Evolutionary conservation across 1,140 invertebrate genomes (phyloP).

Genomic region (Heliothis virescens): DNA sequence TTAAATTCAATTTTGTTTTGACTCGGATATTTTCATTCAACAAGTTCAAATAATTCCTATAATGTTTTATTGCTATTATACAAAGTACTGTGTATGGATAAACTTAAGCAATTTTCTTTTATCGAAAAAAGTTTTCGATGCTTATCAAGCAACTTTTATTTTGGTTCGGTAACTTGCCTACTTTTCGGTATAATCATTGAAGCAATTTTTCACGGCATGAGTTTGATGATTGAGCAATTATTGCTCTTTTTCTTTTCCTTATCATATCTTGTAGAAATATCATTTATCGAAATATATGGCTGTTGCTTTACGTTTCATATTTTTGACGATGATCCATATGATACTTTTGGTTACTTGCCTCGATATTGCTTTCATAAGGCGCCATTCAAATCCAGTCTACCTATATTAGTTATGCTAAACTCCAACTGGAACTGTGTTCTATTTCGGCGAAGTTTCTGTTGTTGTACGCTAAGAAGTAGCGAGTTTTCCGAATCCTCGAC

Average conservation of each 20-base stretch:
- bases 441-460: constrained; percentile 41
- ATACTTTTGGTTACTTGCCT: neutral
- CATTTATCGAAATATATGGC: too few species aligned
- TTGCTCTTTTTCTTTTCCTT: neutral
- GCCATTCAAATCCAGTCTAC: neutral
- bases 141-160: neutral
- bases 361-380: constrained; percentile 7
- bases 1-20: neutral
- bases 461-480: constrained; percentile 31
- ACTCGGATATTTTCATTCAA: neutral
- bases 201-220: constrained; percentile 18
- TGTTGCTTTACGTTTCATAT: neutral
- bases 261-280: neutral
- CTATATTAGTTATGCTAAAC: constrained; percentile 22
- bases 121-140: neutral
- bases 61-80: neutral
- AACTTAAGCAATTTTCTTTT: neutral
- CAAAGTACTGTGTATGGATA: neutral
- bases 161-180: constrained; percentile 1
- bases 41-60: neutral
- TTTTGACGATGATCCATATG: neutral
- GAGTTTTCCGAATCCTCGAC: constrained; percentile 40
- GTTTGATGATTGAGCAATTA: constrained; percentile 31
- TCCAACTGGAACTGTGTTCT: constrained; percentile 3
- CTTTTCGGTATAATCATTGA: constrained; percentile 34